Conservation (phyloP, 1,140 invertebrate species). For the Ladona fulva region DNA sequence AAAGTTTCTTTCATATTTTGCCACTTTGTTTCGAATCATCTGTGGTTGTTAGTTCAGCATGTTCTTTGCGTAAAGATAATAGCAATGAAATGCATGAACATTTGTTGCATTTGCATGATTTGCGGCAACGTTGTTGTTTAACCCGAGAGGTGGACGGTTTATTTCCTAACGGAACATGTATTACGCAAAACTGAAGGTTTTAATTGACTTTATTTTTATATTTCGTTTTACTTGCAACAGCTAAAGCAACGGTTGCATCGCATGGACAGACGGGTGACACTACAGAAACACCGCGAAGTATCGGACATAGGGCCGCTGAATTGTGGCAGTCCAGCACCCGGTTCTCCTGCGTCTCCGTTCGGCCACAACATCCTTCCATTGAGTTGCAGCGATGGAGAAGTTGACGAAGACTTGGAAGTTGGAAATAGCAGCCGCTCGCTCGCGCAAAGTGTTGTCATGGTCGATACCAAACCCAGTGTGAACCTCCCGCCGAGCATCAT, state of each 20-base stretch:
- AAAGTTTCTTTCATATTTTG: too few relatives aligned
- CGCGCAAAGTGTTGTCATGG: neutral
- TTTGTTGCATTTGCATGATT: too few relatives aligned
- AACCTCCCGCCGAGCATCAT: neutral
- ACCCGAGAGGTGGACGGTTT: too few relatives aligned
- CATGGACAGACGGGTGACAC: conserved; percentile 34
- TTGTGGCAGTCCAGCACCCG: neutral
- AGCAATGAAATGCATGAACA: too few relatives aligned
- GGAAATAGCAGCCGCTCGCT: neutral
- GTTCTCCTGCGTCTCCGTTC: neutral
- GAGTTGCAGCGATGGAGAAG: neutral
- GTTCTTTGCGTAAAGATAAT: too few relatives aligned
- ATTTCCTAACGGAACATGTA: too few relatives aligned
- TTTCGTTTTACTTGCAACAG: conserved; percentile 24
- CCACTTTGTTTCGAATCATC: too few relatives aligned
- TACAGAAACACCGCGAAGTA: conserved; percentile 27
- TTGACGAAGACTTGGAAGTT: neutral
- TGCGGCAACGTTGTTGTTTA: too few relatives aligned
- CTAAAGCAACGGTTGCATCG: conserved; percentile 34
- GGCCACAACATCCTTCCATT: neutral
- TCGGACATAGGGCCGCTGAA: conserved; percentile 12
- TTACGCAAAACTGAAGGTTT: too few relatives aligned
- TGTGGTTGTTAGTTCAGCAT: too few relatives aligned
- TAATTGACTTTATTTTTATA: neutral
- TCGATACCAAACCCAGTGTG: neutral